Conservation (phyloP, 2,113 vertebrate species). For the Dasyurus viverrinus region DNA sequence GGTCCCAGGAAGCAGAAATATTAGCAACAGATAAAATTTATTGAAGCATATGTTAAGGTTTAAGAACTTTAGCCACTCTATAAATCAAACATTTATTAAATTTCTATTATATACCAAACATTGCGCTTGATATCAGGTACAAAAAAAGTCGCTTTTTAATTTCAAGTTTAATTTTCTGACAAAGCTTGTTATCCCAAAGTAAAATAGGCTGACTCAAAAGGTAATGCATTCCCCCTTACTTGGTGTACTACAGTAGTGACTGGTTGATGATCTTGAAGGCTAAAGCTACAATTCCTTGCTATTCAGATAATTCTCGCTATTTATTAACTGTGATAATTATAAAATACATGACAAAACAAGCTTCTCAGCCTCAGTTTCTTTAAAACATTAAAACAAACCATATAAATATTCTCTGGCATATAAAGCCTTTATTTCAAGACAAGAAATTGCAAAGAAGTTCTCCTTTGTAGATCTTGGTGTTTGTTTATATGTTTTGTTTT, state of each 20-base stretch:
- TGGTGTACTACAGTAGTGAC: not conserved
- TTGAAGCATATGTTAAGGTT: not conserved
- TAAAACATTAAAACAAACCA: not conserved
- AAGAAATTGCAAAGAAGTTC: not conserved
- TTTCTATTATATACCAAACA: not conserved
- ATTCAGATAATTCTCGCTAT: not conserved
- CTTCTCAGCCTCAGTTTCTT: not conserved
- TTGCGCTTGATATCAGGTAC: not conserved
- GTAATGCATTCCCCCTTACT: not conserved
- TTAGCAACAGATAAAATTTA: not conserved
- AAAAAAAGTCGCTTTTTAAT: not conserved
- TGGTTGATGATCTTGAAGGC: not conserved
- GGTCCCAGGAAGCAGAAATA: not conserved
- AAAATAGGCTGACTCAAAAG: not conserved
- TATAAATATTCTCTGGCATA: not conserved
- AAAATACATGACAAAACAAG: not conserved
- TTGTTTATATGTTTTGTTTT: too few species aligned
- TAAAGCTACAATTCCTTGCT: not conserved
- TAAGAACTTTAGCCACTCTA: not conserved
- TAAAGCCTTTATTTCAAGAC: not conserved
- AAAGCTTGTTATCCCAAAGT: not conserved
- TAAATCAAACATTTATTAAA: not conserved
- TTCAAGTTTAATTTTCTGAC: not conserved
- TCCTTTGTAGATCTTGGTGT: not conserved
- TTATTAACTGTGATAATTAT: not conserved